phyloP scores from a whole-genome alignment of 2,113 vertebrate genomes.

The Calypte anna region DNA sequence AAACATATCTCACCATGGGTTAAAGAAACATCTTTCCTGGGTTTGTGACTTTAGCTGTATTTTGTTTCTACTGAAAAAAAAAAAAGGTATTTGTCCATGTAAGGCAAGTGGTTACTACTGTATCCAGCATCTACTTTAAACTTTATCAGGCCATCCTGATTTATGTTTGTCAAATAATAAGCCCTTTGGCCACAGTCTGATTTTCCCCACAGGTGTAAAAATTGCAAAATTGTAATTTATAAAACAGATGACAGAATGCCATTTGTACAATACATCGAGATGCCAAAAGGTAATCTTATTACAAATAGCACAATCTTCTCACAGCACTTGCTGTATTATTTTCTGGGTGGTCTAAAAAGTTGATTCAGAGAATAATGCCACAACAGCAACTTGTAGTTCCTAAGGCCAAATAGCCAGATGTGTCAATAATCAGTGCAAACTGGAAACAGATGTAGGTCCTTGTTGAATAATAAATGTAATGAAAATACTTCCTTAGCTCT shows the following conservation, averaged over 20 bases:
- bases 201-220: constrained; percentile 79
- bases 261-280: constrained; percentile 62
- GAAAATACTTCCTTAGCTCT: constrained; percentile 82
- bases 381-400: constrained; percentile 81
- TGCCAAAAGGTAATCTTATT: constrained; percentile 81
- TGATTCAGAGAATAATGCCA: constrained; percentile 84
- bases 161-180: constrained; percentile 71
- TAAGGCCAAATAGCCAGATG: constrained; percentile 85
- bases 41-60: constrained; percentile 2
- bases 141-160: constrained; percentile 61
- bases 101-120: constrained; percentile 60
- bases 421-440: constrained; percentile 86
- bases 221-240: constrained; percentile 72
- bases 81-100: constrained; percentile 12
- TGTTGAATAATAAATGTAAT: constrained; percentile 82
- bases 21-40: constrained; percentile 55
- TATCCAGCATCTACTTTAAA: constrained; percentile 50
- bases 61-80: constrained; percentile 50
- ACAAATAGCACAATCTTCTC: constrained; percentile 76
- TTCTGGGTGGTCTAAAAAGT: constrained; percentile 84
- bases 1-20: constrained; percentile 9
- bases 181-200: constrained; percentile 60
- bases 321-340: constrained; percentile 76
- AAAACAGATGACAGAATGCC: constrained; percentile 73
- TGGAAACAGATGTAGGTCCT: constrained; percentile 84